Base-by-base conservation (phyloP, 2,113 vertebrate species). In the Ochotona princeps region DNA sequence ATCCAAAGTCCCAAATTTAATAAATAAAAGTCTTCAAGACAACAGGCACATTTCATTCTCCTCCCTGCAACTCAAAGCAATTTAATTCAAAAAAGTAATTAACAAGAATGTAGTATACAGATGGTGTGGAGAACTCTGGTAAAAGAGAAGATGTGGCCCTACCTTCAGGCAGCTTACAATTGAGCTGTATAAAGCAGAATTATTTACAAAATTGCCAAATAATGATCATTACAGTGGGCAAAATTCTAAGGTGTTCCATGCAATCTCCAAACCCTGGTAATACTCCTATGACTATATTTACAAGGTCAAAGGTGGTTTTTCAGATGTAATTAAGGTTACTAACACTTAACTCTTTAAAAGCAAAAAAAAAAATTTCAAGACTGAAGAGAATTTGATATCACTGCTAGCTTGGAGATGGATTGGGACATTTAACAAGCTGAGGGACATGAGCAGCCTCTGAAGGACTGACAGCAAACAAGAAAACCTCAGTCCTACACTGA, bases 1-100 rank as follows among this genome's bases (percentile, higher is more conserved):
- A 92, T 74, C n/a, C 23, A 26, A 82, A 49, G 54, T n/a, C 26
- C n/a, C 54, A 90, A 65, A 96, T 80, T 88, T 80, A 92, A 89
- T 90, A 85, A 88, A 92, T 91, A 35, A 88, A 95, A 86, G 23
- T 72, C 78, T 91, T 89, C 26, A 87, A 74, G 17, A 89, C 74
- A 93, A 81, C 10, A 60, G 13, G 6, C 49, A 91, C 32, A 81
- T 82, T 85, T 95, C 38, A 90, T 90, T 94, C 87, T 94, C 95
- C 20, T 66, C 30, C 35, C n/a, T 84, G 60, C 75, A 88, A 18
- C 14, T 60, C 38, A 90, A 85, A 90, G 51, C 32, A 94, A 90
- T 70, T 88, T 92, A 92, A 90, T 80, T 85, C 30, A 90, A 95
- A 25, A 25, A 93, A 79, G n/a, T 72, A 80, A 49, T 87, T 87